Evolutionary conservation across 2,113 vertebrate genomes (phyloP).

Genomic region (Odontophorus gujanensis): DNA sequence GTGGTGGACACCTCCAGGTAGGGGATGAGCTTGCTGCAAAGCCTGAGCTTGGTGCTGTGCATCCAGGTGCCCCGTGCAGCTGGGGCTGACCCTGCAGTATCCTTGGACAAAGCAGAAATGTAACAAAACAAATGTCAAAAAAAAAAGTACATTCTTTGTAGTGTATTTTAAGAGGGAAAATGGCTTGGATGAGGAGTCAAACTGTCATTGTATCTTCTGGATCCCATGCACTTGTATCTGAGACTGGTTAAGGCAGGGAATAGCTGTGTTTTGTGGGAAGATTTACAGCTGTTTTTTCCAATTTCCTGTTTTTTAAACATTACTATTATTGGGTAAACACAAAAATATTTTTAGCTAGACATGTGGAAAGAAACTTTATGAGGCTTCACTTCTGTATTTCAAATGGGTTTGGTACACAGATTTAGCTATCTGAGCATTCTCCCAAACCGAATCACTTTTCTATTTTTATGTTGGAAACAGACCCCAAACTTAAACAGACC

Average conservation of each 20-base stretch:
- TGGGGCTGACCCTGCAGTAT: background rate
- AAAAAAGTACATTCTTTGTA: background rate
- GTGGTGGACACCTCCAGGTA: constrained; percentile 94
- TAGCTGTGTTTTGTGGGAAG: background rate
- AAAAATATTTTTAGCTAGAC: constrained; percentile 18
- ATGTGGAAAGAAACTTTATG: background rate
- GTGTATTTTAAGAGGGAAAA: background rate
- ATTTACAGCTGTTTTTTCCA: constrained; percentile 34
- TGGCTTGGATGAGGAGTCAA: background rate
- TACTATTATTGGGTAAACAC: constrained; percentile 28
- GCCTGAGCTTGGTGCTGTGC: background rate
- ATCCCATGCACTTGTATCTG: background rate
- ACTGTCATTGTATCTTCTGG: background rate
- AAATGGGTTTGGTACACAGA: background rate
- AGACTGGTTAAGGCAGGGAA: background rate
- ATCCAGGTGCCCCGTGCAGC: background rate
- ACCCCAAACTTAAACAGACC: background rate
- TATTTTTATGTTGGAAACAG: background rate
- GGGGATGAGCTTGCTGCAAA: constrained; percentile 4
- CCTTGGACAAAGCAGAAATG: background rate
- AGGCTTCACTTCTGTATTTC: background rate
- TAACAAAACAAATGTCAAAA: background rate
- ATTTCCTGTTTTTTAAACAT: constrained; percentile 51
- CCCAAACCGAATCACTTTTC: background rate
- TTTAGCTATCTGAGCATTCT: background rate